A percentile compares a stretch with the other conserved stretches of the same genome.
phyloP scores from a whole-genome alignment of 2,113 vertebrate species.

The Daubentonia madagascariensis region DNA sequence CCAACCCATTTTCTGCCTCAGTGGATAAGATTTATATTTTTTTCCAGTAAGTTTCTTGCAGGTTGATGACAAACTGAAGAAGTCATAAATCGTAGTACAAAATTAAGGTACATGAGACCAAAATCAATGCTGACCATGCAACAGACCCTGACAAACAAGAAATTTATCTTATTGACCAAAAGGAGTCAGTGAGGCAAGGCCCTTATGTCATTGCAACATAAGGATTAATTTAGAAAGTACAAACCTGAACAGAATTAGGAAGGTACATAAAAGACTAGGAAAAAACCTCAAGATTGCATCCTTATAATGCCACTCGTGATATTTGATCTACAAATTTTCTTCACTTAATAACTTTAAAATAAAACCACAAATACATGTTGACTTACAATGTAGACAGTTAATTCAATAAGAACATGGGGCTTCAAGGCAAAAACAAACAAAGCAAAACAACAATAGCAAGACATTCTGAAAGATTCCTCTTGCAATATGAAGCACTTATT shows the following conservation, averaged over 20 bases:
- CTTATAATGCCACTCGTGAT: background rate
- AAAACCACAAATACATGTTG: background rate
- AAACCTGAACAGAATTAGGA: background rate
- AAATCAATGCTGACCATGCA: background rate
- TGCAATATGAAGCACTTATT: background rate
- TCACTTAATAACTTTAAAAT: conserved; percentile 22
- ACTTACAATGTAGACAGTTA: background rate
- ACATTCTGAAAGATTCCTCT: background rate
- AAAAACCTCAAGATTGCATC: background rate
- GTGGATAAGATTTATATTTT: background rate
- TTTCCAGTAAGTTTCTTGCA: background rate
- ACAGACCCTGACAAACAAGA: background rate
- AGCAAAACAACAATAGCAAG: background rate
- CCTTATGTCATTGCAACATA: background rate
- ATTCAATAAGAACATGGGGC: background rate
- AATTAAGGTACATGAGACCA: background rate
- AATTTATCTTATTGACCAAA: background rate
- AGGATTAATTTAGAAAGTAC: background rate
- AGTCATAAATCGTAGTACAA: conserved; percentile 1
- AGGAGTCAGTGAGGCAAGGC: background rate
- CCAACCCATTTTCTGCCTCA: background rate
- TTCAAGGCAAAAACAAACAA: background rate
- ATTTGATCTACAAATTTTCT: background rate
- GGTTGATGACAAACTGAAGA: background rate
- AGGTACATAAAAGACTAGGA: background rate